Evolutionary conservation across 2,888 invertebrate genomes (phyloP), one percentile per base, ranked within the genome.

Genomic region (Phorcus lineatus): DNA sequence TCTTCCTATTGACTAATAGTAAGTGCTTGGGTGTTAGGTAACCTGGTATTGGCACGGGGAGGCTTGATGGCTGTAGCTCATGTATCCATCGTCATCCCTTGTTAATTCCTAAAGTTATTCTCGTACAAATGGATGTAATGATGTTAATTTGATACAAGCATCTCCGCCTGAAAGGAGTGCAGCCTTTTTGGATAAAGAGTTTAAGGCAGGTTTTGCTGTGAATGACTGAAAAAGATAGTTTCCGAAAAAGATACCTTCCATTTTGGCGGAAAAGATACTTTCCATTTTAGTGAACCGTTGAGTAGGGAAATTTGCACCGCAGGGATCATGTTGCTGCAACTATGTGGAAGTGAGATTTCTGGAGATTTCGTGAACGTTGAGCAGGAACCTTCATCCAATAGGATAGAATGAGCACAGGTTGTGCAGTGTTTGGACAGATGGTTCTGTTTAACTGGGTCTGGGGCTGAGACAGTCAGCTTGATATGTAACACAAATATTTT

Each of bases 401-500:
- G 70, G 36, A 31, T 31, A 17, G 74, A 74, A 74, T 76, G 76
- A 55, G n/a, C 52, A 76, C 76, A 55, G 31, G 54, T 28, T 54
- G 22, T 19, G 19, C 70, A 19, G 54, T 80, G 80, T 80, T 80
- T 76, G 47, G 53, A 80, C 80, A 80, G 80, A 77, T 80, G 80
- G 54, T 54, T 31, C 70, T 54, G 76, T 76, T 77, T 77, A 80
- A 47, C 80, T 19, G n/a, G 9, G 52, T 36, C 67, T 40, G 47
- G 47, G 13, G 19, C 40, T 36, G 55, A 76, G 36, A 31, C 74
- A 40, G 79, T 28, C 28, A 54, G 70, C 22, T 66, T 74, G 54
- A 36, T 76, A 80, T 75, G 80, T 62, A 80, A 80, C 66, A 53
- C 75, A 76, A 80, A 80, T 67, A 80, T 74, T 80, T 75, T 66